Conservation (phyloP, 2,113 vertebrate genomes). For the Nestor notabilis region DNA sequence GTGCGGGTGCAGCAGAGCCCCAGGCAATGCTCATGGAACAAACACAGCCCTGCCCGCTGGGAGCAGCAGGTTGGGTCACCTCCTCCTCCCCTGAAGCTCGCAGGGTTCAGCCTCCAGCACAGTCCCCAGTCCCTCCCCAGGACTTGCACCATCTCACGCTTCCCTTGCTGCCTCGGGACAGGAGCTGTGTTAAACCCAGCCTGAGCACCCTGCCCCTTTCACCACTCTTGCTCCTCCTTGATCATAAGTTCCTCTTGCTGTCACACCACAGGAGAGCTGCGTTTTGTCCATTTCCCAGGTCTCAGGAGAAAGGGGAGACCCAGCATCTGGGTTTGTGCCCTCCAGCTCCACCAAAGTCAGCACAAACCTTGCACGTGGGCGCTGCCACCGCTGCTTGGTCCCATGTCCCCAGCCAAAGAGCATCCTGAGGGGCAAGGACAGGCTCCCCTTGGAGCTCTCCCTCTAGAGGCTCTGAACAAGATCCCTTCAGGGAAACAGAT, state of each 20-base stretch:
- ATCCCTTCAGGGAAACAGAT: neutral
- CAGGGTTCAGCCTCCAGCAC: neutral
- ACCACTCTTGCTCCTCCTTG: neutral
- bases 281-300: neutral
- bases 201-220: neutral
- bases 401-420: neutral
- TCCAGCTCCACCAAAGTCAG: neutral
- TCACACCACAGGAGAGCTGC: fast-evolving
- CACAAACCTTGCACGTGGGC: fast-evolving
- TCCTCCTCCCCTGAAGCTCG: fast-evolving
- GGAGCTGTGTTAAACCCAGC: neutral
- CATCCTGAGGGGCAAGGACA: fast-evolving
- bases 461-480: neutral
- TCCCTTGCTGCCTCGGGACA: fast-evolving
- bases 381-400: fast-evolving
- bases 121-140: neutral
- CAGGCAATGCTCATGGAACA: neutral
- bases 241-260: neutral
- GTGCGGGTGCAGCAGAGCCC: neutral
- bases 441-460: neutral
- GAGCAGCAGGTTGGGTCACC: neutral
- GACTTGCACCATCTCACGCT: neutral
- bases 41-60: neutral
- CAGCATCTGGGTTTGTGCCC: fast-evolving
- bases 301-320: neutral